Base-by-base conservation (phyloP, 2,888 invertebrate species). In the Cetonia aurata region DNA sequence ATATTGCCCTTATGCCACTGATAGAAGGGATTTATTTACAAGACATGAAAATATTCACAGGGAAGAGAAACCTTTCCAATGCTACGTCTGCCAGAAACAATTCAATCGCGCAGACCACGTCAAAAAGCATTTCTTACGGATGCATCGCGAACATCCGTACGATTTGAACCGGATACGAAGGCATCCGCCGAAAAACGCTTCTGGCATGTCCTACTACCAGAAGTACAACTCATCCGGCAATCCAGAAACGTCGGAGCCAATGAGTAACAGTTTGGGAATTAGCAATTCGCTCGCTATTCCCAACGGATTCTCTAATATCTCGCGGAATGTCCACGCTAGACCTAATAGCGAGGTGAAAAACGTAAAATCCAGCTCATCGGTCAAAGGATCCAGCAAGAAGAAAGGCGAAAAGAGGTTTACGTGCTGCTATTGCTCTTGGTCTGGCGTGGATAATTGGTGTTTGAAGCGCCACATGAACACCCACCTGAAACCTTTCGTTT, bases 61-160 rank as follows among this genome's bases (percentile, higher is more conserved):
- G 77, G 95, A 95, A 82, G 96, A 96, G 82, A 96, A 96, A 82
- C 96, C 96, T 6, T 96, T 96, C 83, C 95, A 96, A 82, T 96
- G 96, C 84, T 96, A 96, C 83, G 92, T 96, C 41, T 96, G 96
- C 82, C 91, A 93, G 82, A 96, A 96, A 84, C 95, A 96, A 83
- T 96, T 96, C 86, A 96, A 96, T 84, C 89, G 96, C 65, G 96
- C 96, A 46, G 96, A 96, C 84, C 96, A 96, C 83, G 96, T 96
- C 55, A 96, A 96, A 85, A 96, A 96, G 81, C 96, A 96, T 84
- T 96, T 96, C 80, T 86, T 95, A 75, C 88, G 96, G 76, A 96
- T 96, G 94, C 96, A 96, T 81, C 89, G 96, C 52, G 96, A 96
- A 78, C 92, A 95, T 82, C 91, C 92, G 0, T 96, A 96, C 83